Conservation (phyloP, 1,140 invertebrate genomes). For the Drosophila hydei region DNA sequence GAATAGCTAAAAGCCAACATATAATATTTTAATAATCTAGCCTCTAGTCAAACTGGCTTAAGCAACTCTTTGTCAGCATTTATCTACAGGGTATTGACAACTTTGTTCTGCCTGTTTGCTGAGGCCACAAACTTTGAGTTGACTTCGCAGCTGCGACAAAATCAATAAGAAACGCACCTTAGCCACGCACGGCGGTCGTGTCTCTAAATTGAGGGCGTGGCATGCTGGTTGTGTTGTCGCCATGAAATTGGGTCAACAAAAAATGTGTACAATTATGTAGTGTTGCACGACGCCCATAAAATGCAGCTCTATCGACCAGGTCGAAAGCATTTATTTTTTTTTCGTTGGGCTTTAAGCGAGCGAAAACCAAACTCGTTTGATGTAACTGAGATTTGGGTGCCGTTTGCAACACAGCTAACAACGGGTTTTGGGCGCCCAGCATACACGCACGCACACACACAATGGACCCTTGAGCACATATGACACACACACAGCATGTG, state of each 20-base stretch:
- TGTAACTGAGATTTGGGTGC: conserved; percentile 57
- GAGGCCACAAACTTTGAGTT: conserved; percentile 24
- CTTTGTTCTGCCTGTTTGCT: conserved; percentile 28
- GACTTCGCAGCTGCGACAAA: conserved; percentile 57
- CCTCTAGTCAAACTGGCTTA: no score
- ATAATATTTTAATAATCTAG: no score
- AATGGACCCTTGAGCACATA: conserved; percentile 66
- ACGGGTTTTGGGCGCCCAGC: conserved; percentile 65
- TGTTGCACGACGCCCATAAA: conserved; percentile 34
- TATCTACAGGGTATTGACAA: conserved; percentile 22
- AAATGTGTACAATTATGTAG: conserved; percentile 73
- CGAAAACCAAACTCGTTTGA: conserved; percentile 64
- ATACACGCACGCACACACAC: background rate
- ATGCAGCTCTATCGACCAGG: conserved; percentile 45
- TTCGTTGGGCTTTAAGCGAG: conserved; percentile 38
- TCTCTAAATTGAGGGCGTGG: conserved; percentile 23
- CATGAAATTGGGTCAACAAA: conserved; percentile 69
- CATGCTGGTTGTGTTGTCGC: conserved; percentile 38
- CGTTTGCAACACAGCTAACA: conserved; percentile 44
- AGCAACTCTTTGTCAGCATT: no score
- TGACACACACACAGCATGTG: conserved; percentile 37
- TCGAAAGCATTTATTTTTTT: conserved; percentile 49
- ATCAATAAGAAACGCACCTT: conserved; percentile 66
- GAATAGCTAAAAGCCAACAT: no score
- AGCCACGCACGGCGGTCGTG: conserved; percentile 31